Conservation (phyloP, 1,140 invertebrate genomes). For the Caenorhabditis inopinata region DNA sequence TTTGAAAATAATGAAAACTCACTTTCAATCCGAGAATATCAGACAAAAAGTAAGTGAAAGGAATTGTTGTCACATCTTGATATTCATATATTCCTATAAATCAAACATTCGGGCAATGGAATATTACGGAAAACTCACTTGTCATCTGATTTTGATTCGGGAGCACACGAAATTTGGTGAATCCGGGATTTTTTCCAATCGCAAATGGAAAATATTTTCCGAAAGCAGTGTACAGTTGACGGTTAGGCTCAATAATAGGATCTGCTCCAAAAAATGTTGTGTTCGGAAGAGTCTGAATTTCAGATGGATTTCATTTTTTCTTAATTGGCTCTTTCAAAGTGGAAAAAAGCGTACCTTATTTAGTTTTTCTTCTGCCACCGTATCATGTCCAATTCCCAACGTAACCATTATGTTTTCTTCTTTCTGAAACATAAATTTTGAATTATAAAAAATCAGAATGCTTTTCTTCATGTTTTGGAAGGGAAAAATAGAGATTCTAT, state of each 20-base stretch:
- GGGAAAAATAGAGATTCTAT: no score
- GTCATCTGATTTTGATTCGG: slow-evolving; percentile 14
- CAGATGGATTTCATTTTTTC: background rate
- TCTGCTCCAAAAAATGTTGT: slow-evolving; percentile 8
- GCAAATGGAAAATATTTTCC: slow-evolving; percentile 31
- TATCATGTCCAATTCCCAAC: slow-evolving; percentile 17
- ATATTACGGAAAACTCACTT: background rate
- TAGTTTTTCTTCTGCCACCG: background rate
- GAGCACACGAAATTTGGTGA: background rate
- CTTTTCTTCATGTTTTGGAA: no score
- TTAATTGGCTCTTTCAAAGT: background rate
- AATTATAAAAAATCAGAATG: no score
- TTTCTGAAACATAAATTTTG: background rate
- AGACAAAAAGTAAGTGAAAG: background rate
- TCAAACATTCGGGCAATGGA: background rate
- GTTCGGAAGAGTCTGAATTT: background rate
- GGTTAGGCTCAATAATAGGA: slow-evolving; percentile 8
- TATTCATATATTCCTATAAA: background rate
- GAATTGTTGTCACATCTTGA: slow-evolving; percentile 3
- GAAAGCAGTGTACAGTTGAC: background rate
- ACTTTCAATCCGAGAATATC: background rate
- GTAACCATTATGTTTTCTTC: slow-evolving; percentile 22
- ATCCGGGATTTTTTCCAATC: background rate
- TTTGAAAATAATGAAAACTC: background rate
- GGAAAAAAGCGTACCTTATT: background rate